These are phyloP conservation scores for Metallyticus violacea DNA, from an alignment of 2,888 invertebrate species.

Conservation along the genomic window DNA sequence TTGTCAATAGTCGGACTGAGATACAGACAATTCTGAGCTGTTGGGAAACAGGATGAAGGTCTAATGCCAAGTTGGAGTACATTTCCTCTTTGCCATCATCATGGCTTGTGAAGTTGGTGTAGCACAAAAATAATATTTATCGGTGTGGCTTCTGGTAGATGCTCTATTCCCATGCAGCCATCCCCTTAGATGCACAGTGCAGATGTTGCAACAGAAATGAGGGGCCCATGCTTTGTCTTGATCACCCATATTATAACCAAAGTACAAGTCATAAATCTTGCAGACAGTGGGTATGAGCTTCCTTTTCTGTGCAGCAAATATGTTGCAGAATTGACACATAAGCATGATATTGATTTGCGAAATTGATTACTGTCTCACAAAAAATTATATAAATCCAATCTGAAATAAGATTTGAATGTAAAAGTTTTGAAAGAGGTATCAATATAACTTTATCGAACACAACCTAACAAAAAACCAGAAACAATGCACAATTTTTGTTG, in stretches of 20 bases:
- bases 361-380: not conserved
- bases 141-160: not conserved
- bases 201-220: not conserved
- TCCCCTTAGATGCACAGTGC: not conserved
- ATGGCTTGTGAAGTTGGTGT: not conserved
- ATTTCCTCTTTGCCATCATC: not conserved
- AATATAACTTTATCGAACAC: too few species aligned
- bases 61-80: not conserved
- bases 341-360: not conserved
- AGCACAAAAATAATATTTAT: not conserved
- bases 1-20: not conserved
- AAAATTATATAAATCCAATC: not conserved
- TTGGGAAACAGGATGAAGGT: not conserved
- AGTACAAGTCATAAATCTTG: not conserved
- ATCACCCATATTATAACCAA: not conserved
- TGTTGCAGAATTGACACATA: not conserved
- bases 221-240: not conserved
- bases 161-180: not conserved
- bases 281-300: not conserved
- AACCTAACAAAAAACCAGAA: too few species aligned
- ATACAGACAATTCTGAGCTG: not conserved
- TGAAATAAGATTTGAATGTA: too few species aligned
- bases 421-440: too few species aligned
- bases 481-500: too few species aligned
- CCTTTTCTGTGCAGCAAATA: too few species aligned